These are phyloP conservation scores for Sebastes steindachneri DNA, from an alignment of 2,797 vertebrate species.

Conservation along the genomic window DNA sequence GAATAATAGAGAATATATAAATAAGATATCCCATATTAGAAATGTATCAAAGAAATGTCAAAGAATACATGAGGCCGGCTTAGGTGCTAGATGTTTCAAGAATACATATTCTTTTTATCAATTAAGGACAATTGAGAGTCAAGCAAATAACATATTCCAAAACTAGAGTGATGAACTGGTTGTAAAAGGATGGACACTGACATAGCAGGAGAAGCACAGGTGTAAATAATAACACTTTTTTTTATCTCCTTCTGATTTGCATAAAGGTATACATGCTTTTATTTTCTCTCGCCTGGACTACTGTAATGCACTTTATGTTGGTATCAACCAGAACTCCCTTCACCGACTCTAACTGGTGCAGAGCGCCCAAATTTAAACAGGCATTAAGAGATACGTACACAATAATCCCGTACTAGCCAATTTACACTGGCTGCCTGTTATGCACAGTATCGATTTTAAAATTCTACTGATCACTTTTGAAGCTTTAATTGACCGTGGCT, in stretches of 20 bases:
- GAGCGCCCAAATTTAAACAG: no score
- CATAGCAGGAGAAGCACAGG: not conserved
- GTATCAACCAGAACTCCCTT: no score
- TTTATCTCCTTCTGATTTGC: no score
- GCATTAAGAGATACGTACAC: no score
- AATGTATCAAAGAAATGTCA: not conserved
- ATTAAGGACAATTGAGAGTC: not conserved
- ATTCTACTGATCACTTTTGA: no score
- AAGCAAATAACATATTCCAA: not conserved
- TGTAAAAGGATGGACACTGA: not conserved
- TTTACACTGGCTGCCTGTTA: no score
- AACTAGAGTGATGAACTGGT: not conserved
- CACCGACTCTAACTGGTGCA: no score
- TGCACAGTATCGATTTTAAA: not conserved
- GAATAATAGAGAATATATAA: not conserved
- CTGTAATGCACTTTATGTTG: no score
- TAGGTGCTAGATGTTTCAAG: not conserved
- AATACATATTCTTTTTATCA: not conserved
- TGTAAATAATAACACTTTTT: not conserved
- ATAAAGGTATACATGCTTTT: no score
- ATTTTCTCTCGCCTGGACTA: no score
- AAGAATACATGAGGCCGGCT: not conserved
- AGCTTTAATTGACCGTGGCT: no score
- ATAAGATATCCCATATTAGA: not conserved
- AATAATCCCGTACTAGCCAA: no score